Conservation (phyloP, 2,797 vertebrate genomes). For the Buceros bicornis region DNA sequence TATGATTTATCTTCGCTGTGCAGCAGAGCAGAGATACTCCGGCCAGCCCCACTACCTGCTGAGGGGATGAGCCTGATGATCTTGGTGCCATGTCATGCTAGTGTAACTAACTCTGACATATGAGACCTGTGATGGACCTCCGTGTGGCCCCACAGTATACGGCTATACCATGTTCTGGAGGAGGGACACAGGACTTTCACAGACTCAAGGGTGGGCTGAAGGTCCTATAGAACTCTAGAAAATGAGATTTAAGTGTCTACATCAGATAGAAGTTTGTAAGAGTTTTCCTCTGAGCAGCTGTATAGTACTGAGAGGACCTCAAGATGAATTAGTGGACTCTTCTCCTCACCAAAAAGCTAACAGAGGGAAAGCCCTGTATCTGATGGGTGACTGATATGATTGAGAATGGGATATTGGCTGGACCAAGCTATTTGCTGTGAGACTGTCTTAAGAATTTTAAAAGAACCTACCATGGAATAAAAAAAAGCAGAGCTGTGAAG, state of each 20-base stretch:
- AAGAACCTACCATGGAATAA: neutral
- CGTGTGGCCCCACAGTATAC: fast-evolving
- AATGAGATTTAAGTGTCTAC: neutral
- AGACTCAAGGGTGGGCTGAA: neutral
- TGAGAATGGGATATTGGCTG: neutral
- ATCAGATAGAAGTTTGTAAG: neutral
- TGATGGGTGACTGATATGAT: neutral
- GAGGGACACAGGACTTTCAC: neutral
- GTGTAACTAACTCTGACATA: neutral
- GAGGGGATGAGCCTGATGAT: neutral
- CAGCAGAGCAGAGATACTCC: neutral
- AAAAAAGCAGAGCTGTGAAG: neutral
- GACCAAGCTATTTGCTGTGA: neutral
- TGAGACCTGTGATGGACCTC: neutral
- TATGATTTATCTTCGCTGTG: neutral
- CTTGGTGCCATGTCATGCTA: neutral
- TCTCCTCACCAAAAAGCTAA: neutral
- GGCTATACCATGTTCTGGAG: neutral
- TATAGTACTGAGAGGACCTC: fast-evolving
- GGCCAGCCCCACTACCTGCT: neutral
- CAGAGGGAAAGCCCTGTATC: neutral
- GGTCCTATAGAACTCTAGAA: neutral
- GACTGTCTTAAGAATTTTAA: neutral
- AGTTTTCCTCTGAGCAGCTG: neutral
- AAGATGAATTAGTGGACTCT: neutral